phyloP scores from a whole-genome alignment of 2,113 vertebrate genomes.

The Passer domesticus region DNA sequence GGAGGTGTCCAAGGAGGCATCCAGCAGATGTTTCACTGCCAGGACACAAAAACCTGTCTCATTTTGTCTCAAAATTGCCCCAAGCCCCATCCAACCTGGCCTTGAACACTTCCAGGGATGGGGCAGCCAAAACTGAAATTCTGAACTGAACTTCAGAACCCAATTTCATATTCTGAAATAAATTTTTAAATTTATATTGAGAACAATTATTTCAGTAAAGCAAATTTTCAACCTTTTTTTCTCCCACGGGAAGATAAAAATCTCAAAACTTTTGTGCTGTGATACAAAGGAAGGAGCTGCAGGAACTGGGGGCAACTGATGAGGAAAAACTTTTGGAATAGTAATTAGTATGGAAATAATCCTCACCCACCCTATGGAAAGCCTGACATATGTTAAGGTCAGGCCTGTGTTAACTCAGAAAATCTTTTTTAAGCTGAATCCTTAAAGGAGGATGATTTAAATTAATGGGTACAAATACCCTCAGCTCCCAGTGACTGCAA shows the following conservation, averaged over 20 bases:
- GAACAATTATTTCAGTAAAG: not conserved
- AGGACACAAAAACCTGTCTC: not conserved
- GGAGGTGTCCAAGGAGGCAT: not conserved
- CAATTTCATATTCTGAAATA: not conserved
- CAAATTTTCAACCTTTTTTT: not conserved
- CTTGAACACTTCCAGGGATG: not conserved
- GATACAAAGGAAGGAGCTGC: not conserved
- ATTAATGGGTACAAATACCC: not conserved
- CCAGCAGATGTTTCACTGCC: not conserved
- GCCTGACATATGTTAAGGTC: not conserved
- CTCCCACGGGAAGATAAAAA: not conserved
- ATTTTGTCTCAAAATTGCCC: not conserved
- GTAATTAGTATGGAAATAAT: slow-evolving; percentile 25
- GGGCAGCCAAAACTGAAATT: not conserved
- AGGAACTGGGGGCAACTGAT: not conserved
- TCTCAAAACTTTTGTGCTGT: not conserved
- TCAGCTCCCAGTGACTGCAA: not conserved
- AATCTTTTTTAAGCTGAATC: slow-evolving; percentile 37
- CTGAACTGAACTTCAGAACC: not conserved
- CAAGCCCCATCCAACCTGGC: not conserved
- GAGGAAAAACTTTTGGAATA: not conserved
- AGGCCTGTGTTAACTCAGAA: not conserved
- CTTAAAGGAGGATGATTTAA: not conserved
- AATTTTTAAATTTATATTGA: not conserved
- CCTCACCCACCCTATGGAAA: not conserved